Percentiles rank a stretch among this genome's conserved stretches.
phyloP scores from a whole-genome alignment of 1,140 invertebrate species.

The Zaprionus ornatus region DNA sequence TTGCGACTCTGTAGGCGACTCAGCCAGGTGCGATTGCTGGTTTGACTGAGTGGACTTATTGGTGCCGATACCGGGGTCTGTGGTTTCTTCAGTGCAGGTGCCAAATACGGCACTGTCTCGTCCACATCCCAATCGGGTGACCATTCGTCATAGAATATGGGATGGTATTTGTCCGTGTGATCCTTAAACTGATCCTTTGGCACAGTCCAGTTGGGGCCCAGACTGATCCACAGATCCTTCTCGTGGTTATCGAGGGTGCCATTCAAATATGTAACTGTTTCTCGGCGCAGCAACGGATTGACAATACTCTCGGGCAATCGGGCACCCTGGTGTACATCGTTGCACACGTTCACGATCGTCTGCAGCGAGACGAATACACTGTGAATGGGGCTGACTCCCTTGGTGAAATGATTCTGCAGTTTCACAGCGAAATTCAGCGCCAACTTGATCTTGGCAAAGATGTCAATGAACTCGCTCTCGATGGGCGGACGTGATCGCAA shows the following conservation, averaged over 20 bases:
- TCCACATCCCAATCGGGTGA: conserved; percentile 81
- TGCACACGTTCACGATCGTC: conserved; percentile 72
- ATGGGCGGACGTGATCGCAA: conserved; percentile 73
- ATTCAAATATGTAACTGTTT: conserved; percentile 65
- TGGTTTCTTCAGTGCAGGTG: conserved; percentile 57
- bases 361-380: conserved; percentile 73
- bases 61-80: conserved; percentile 13
- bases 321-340: conserved; percentile 66
- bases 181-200: conserved; percentile 80
- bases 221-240: conserved; percentile 66
- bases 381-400: conserved; percentile 60
- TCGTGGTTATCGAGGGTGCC: conserved; percentile 53
- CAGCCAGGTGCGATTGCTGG: conserved; percentile 68
- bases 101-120: conserved; percentile 67
- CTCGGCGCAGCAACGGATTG: conserved; percentile 69
- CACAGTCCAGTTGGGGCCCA: conserved; percentile 72
- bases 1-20: conserved; percentile 70
- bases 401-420: conserved; percentile 70
- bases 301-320: conserved; percentile 66
- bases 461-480: conserved; percentile 76
- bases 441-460: conserved; percentile 73
- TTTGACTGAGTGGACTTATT: conserved; percentile 46
- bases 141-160: conserved; percentile 81
- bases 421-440: conserved; percentile 68
- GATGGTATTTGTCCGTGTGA: conserved; percentile 73